Evolutionary conservation across 92 coral and sea anemone species (phyloP), one percentile per base, ranked within the genome.

Genomic region (Palythoa grandis): DNA sequence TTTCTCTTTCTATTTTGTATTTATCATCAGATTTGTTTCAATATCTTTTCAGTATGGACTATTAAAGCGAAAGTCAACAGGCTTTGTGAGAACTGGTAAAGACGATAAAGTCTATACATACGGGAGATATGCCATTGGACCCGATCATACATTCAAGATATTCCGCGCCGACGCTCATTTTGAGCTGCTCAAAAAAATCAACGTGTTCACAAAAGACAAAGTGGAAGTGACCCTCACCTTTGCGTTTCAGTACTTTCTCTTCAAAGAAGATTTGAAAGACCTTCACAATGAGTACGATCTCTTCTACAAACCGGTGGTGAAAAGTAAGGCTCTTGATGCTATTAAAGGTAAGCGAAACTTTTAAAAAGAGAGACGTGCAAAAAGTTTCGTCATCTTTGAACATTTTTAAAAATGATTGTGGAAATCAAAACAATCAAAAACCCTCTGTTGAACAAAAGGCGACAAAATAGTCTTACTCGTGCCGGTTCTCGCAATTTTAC

Each of bases 281-380:
- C 85, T 80, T 24, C 85, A 80, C n/a, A 80, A 80, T 20, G 85
- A 80, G 72, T 80, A 80, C 23, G 85, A 80, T n/a, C 85, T 80
- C 5, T 80, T 80, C 74, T 80, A 80, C 23, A 20, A 39, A 53
- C 85, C 85, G 6, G 85, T 80, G n/a, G 85, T 80, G 11, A 80
- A 52, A 65, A 88, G 86, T 72, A 88, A 84, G 68, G 91, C 91
- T 13, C 69, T 73, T 4, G 86, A 77, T 22, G 91, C 91, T 15
- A 74, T 88, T 50, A 88, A 88, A 85, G 86, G 86, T 63, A 17
- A 76, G 76, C 0, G 22, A 13, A n/a, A 19, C 22, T 15, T 58
- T 1, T 63, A 19, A 1, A 61, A 19, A 17, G 5, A 15, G 6
- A 61, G 5, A 61, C 23, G 68, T 6, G 11, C 2, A 52, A 52